Evolutionary conservation across 2,888 invertebrate genomes (phyloP), one percentile per base, ranked within the genome.

Genomic region (Ochropacha duplaris): DNA sequence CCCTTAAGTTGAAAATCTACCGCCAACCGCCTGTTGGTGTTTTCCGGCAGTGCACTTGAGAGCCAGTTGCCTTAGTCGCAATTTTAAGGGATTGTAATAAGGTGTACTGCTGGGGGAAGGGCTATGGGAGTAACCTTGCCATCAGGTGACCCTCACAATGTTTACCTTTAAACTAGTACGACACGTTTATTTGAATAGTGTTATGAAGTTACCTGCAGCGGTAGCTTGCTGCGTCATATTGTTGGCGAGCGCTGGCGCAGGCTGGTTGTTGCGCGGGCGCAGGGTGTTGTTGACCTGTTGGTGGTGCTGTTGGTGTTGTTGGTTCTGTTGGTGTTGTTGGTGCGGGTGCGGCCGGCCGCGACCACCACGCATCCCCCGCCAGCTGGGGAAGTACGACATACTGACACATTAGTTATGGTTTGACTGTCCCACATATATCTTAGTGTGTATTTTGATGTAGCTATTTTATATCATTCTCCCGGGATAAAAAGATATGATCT

Each of bases 341-440:
- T 57, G 50, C 22, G 57, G 57, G 70, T 66, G 69, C 60, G 63
- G 28, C 58, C 62, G 67, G 61, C 81, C 81, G 61, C 78, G 86
- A 64, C 67, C 86, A 61, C 83, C 88, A 57, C 90, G 87, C 90
- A 88, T 71, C 74, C 86, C 68, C 76, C 93, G 78, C 90, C 92
- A 92, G 59, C 88, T 87, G 71, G 82, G 82, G 78, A 84, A 84
- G 72, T 85, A 84, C n/a, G 81, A 79, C 84, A 84, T 84, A 54
- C 86, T 87, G 69, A 57, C 58, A 55, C 57, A 62, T 58, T 68
- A 59, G 65, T 44, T 19, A 16, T 19, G 44, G 19, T 44, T 44
- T 44, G 16, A 44, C 44, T 44, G 44, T 44, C 44, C 44, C 9
- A 19, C 1, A 9, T 12, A 12, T 31, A 52, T 12, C 6, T 5